A percentile compares a stretch with the other conserved stretches of the same genome.
phyloP scores from a whole-genome alignment of 2,113 vertebrate species.

The Larimichthys polyactis region DNA sequence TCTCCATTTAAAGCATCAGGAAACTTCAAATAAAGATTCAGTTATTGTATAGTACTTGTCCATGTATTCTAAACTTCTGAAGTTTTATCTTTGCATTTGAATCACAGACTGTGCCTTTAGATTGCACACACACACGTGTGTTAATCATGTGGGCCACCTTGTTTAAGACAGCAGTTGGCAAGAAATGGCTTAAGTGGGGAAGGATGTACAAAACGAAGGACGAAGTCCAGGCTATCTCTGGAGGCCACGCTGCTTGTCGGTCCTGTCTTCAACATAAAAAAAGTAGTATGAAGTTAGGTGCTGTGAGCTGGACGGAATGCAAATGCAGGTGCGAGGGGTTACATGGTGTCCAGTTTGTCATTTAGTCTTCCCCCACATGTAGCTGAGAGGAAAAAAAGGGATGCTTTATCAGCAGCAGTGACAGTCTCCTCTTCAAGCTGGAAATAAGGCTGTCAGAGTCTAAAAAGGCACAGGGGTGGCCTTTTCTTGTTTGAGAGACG shows the following conservation, averaged over 20 bases:
- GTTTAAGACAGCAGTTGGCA: background rate
- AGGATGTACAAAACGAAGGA: background rate
- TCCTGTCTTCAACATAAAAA: background rate
- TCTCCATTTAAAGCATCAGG: too few species aligned
- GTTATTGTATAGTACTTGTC: background rate
- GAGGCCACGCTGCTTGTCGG: conserved; percentile 6
- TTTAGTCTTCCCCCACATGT: conserved; percentile 42
- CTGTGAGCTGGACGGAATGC: conserved; percentile 30
- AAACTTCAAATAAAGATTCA: background rate
- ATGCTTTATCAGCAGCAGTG: conserved; percentile 47
- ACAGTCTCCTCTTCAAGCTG: conserved; percentile 31
- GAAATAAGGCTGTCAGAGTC: conserved; percentile 50
- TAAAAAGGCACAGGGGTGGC: conserved; percentile 23
- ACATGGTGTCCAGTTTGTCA: conserved; percentile 23
- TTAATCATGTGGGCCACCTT: background rate
- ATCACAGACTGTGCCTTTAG: background rate
- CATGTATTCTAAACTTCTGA: too few species aligned
- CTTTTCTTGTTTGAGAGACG: conserved; percentile 39
- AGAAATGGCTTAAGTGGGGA: background rate
- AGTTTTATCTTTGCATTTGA: too few species aligned
- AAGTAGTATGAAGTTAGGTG: background rate
- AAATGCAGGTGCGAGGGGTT: conserved; percentile 30
- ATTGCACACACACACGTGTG: background rate
- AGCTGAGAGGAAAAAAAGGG: conserved; percentile 5
- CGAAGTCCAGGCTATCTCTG: conserved; percentile 11